Evolutionary conservation across 2,797 vertebrate species (phyloP).

Genomic region (Sylvilagus floridanus): DNA sequence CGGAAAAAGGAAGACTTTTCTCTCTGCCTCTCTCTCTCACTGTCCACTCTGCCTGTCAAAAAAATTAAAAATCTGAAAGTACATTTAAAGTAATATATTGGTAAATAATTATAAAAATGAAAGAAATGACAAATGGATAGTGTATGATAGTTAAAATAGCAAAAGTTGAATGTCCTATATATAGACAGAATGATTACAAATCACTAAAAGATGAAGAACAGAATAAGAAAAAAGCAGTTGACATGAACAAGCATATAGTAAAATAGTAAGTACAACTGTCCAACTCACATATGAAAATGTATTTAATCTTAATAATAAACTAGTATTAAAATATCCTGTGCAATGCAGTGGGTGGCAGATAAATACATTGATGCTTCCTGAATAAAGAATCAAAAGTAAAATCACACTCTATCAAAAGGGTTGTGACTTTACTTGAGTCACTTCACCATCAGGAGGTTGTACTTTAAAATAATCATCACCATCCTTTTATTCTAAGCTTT

Average conservation of each 20-base stretch:
- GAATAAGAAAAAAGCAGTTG: not conserved
- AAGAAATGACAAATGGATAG: conserved; percentile 6
- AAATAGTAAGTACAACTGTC: conserved; percentile 5
- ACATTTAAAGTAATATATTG: not conserved
- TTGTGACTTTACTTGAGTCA: not conserved
- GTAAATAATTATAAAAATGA: not conserved
- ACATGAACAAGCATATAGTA: not conserved
- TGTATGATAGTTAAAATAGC: not conserved
- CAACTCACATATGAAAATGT: not conserved
- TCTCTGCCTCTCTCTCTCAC: no score
- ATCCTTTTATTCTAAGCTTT: not conserved
- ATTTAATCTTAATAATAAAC: not conserved
- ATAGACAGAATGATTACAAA: conserved; percentile 5
- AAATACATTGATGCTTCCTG: not conserved
- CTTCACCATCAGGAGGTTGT: not conserved
- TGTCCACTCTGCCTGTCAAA: no score
- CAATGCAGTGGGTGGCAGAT: not conserved
- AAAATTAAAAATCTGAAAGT: not conserved
- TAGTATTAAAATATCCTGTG: not conserved
- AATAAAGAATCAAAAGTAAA: not conserved
- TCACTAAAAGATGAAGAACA: not conserved
- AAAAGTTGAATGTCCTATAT: not conserved
- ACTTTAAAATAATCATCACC: not conserved
- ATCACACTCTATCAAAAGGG: not conserved
- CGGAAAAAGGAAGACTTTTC: no score